phyloP scores from a whole-genome alignment of 2,888 invertebrate species.

The Cryptophagus acutangulus region DNA sequence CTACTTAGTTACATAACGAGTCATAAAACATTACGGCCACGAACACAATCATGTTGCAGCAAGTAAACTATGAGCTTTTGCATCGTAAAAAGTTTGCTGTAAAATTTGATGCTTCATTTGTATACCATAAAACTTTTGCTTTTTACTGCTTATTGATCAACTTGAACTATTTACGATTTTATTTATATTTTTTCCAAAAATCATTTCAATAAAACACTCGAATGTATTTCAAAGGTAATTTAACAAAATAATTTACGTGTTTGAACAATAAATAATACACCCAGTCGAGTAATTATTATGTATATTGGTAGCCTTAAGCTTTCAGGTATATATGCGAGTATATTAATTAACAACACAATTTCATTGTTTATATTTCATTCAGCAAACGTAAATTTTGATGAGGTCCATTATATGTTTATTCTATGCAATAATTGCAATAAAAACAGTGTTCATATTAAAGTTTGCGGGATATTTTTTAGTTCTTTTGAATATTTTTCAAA shows the following conservation, averaged over 20 bases:
- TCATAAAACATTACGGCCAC: constrained; percentile 17
- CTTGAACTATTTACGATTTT: background rate
- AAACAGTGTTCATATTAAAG: no score
- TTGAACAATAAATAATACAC: background rate
- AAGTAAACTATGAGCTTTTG: constrained; percentile 14
- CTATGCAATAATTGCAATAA: no score
- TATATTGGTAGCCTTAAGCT: constrained; percentile 1
- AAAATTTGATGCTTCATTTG: constrained; percentile 22
- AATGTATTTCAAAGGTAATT: no score
- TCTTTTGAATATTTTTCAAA: no score
- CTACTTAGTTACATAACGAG: constrained; percentile 12
- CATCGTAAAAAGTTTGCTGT: constrained; percentile 15
- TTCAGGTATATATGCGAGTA: background rate
- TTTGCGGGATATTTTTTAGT: no score
- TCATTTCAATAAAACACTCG: background rate
- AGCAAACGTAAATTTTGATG: no score
- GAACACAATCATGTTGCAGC: constrained; percentile 14
- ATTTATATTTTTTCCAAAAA: background rate
- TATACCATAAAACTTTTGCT: constrained; percentile 16
- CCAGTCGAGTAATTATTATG: no score
- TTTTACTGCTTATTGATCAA: constrained; percentile 11
- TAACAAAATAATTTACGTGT: background rate
- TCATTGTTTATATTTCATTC: constrained; percentile 1
- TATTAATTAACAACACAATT: background rate
- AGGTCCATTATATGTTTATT: no score